These are phyloP conservation scores for Brachionus rotundiformis DNA, from an alignment of 1,140 invertebrate genomes.

Conservation along the genomic window DNA sequence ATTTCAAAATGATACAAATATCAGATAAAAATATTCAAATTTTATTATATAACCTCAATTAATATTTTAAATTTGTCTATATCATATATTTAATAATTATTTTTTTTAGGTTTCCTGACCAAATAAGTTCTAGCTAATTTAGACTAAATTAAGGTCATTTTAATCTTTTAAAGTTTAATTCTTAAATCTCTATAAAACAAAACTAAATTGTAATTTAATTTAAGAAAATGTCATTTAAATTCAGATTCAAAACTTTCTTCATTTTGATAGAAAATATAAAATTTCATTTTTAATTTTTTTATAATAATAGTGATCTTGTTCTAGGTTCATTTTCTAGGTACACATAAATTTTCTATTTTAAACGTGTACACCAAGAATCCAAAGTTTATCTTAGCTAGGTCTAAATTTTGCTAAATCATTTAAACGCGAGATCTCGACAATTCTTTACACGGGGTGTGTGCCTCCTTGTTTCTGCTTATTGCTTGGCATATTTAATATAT, in stretches of 20 bases:
- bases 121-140: too few species aligned
- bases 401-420: slow-evolving; percentile 4
- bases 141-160: too few species aligned
- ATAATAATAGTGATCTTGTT: background rate
- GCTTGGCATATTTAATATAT: background rate
- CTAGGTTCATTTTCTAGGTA: background rate
- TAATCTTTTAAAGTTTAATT: too few species aligned
- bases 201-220: too few species aligned
- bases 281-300: background rate
- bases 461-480: background rate
- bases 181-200: too few species aligned
- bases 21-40: too few species aligned
- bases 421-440: background rate
- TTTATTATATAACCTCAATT: too few species aligned
- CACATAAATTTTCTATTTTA: background rate
- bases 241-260: background rate
- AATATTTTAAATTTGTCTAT: too few species aligned
- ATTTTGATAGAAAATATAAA: background rate
- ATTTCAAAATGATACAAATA: too few species aligned
- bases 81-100: too few species aligned
- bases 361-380: background rate
- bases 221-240: slow-evolving; percentile 5
- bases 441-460: slow-evolving; percentile 18
- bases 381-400: background rate
- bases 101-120: too few species aligned